Evolutionary conservation across 2,797 vertebrate species (phyloP).

Genomic region (Chromis chromis): DNA sequence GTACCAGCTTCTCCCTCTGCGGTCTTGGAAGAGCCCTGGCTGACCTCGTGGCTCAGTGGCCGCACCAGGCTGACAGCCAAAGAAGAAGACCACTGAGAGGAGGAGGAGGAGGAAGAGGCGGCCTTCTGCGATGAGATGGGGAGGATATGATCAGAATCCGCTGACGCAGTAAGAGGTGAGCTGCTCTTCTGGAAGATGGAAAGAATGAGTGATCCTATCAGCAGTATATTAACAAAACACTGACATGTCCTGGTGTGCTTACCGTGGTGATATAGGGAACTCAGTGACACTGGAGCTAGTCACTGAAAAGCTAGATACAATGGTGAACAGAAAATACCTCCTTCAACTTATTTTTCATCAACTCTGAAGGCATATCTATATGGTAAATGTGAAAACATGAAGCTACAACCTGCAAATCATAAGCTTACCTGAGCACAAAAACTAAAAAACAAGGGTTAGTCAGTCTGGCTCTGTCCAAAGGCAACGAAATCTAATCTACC

Average conservation of each 20-base stretch:
- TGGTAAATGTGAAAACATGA: conserved; percentile 1
- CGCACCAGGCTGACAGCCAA: conserved; percentile 79
- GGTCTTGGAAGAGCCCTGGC: conserved; percentile 72
- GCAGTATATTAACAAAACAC: conserved; percentile 9
- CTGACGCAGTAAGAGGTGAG: conserved; percentile 59
- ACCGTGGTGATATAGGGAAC: no score
- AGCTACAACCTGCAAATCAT: neutral
- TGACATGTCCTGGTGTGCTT: neutral
- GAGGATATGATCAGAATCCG: conserved; percentile 69
- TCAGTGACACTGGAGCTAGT: no score
- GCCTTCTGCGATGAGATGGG: conserved; percentile 77
- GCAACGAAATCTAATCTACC: no score
- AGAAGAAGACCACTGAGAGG: conserved; percentile 84
- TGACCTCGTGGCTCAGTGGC: conserved; percentile 72
- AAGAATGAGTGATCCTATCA: conserved; percentile 31
- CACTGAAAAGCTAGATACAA: no score
- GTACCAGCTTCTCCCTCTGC: conserved; percentile 65
- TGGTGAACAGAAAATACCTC: no score
- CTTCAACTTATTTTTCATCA: no score
- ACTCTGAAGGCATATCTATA: neutral
- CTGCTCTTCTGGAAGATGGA: conserved; percentile 70
- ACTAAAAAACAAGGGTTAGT: no score
- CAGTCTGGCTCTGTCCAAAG: no score
- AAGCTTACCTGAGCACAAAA: no score
- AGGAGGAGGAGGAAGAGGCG: conserved; percentile 78